Evolutionary conservation across 1,140 invertebrate genomes (phyloP).

Genomic region (Aphelenchoides fujianensis): DNA sequence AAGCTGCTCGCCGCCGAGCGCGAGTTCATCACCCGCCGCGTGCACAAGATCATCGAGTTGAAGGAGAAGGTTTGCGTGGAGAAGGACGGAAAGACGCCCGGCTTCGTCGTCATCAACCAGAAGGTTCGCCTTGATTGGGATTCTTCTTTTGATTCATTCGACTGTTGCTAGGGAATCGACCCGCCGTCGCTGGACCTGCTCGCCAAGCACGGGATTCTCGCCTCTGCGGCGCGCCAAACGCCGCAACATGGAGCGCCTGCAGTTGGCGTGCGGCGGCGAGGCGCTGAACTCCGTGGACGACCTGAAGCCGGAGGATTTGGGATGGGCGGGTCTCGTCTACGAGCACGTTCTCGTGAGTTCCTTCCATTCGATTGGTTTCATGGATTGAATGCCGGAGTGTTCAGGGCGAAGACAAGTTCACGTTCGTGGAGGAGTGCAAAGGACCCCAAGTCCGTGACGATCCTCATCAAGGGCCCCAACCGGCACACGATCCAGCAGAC

Average conservation of each 20-base stretch:
- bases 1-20: constrained; percentile 89
- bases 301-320: constrained; percentile 79
- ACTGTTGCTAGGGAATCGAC: constrained; percentile 77
- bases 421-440: constrained; percentile 93
- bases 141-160: background rate
- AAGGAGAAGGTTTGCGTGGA: constrained; percentile 82
- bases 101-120: constrained; percentile 95
- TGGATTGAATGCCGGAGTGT: too few species aligned
- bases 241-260: constrained; percentile 95
- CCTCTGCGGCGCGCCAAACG: constrained; percentile 91
- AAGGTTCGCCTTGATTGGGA: constrained; percentile 69
- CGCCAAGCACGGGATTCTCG: constrained; percentile 91
- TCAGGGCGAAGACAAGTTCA: constrained; percentile 91
- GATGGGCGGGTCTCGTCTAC: constrained; percentile 89
- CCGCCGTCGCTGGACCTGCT: constrained; percentile 90
- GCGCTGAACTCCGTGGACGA: constrained; percentile 97
- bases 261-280: constrained; percentile 87
- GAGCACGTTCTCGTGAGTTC: constrained; percentile 80
- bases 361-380: background rate
- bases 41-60: constrained; percentile 89
- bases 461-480: constrained; percentile 92
- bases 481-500: constrained; percentile 89
- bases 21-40: constrained; percentile 90
- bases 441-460: constrained; percentile 91
- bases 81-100: constrained; percentile 75